phyloP scores from a whole-genome alignment of 1,140 invertebrate genomes.

The Orchestia grillus region DNA sequence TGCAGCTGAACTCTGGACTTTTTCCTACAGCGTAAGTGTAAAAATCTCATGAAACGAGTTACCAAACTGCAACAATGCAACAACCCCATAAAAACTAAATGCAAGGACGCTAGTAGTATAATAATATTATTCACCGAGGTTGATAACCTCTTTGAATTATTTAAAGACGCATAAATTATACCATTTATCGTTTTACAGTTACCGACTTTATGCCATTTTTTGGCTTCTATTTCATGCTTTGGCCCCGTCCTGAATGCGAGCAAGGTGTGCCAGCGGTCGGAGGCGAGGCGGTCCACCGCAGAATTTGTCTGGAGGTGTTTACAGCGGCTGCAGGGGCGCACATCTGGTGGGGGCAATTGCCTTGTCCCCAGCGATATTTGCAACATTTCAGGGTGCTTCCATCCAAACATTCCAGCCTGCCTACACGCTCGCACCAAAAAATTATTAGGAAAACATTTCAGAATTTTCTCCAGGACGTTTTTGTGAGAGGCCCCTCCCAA shows the following conservation, averaged over 20 bases:
- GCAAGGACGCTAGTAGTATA: too few species aligned
- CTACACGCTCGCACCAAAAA: background rate
- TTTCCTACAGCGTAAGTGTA: too few species aligned
- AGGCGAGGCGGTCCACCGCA: background rate
- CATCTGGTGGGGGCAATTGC: constrained; percentile 35
- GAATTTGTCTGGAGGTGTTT: background rate
- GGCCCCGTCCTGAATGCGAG: background rate
- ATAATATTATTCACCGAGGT: too few species aligned
- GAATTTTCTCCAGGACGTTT: background rate
- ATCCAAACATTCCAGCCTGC: constrained; percentile 13
- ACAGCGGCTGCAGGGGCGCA: background rate
- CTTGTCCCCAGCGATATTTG: constrained; percentile 30
- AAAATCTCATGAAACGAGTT: too few species aligned
- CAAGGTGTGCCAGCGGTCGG: too few species aligned
- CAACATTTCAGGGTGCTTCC: constrained; percentile 5
- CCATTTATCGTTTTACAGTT: background rate
- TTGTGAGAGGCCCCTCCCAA: background rate
- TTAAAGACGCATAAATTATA: too few species aligned
- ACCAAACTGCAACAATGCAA: too few species aligned
- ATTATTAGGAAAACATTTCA: background rate
- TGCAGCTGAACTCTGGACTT: too few species aligned
- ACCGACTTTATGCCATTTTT: background rate
- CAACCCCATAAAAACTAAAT: too few species aligned
- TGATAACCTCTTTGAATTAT: too few species aligned
- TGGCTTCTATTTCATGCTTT: background rate